These are phyloP conservation scores for Penaeus monodon DNA, from an alignment of 2,888 invertebrate species.

Conservation along the genomic window DNA sequence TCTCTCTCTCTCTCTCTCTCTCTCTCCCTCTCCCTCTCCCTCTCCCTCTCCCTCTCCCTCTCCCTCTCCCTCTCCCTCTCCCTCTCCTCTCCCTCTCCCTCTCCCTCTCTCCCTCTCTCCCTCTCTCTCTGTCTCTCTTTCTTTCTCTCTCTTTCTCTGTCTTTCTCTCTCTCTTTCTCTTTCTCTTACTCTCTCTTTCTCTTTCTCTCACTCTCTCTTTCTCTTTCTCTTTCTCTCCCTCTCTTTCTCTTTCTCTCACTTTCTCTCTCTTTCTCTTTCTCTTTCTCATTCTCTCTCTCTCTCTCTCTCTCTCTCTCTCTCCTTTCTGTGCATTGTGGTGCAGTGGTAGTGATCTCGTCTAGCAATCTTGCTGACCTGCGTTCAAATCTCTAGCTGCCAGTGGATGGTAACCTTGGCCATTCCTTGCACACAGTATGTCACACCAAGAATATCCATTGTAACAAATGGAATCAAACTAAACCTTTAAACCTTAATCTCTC, in stretches of 20 bases:
- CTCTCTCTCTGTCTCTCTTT: constrained; percentile 45
- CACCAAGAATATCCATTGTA: no score
- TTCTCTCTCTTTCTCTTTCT: no score
- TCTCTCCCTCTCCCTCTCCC: constrained; percentile 39
- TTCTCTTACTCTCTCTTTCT: constrained; percentile 29
- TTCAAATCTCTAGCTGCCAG: no score
- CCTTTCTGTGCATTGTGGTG: no score
- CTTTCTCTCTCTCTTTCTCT: constrained; percentile 43
- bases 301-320: neutral
- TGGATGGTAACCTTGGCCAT: no score
- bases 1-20: constrained; percentile 38
- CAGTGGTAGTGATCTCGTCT: no score
- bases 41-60: constrained; percentile 23
- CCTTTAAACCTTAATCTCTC: no score
- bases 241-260: no score
- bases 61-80: constrained; percentile 4
- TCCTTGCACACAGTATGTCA: no score
- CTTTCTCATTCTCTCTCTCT: neutral
- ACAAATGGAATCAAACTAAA: no score
- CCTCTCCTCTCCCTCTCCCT: neutral
- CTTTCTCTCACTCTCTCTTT: constrained; percentile 16
- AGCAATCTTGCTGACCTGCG: no score
- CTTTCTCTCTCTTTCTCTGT: constrained; percentile 30
- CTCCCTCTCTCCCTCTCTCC: constrained; percentile 9
- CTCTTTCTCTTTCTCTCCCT: neutral